phyloP scores from a whole-genome alignment of 2,888 invertebrate genomes.

The Andrena flavipes region DNA sequence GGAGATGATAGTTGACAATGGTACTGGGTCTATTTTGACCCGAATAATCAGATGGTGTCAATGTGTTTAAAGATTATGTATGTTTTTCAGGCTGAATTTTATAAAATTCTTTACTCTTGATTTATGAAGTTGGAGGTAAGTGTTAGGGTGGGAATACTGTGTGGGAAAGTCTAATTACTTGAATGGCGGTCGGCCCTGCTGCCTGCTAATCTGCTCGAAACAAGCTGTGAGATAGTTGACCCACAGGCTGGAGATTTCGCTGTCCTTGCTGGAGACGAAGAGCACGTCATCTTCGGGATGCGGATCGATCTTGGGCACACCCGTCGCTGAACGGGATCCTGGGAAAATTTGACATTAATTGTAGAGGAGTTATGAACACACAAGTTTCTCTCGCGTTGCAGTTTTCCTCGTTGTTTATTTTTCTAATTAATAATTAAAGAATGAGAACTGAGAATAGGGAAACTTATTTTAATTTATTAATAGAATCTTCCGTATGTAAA shows the following conservation, averaged over 20 bases:
- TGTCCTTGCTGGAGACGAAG: constrained; percentile 91
- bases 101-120: no score
- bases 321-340: constrained; percentile 75
- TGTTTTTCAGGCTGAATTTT: no score
- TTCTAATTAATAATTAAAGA: background rate
- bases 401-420: background rate
- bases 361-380: background rate
- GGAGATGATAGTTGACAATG: background rate
- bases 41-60: background rate
- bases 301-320: constrained; percentile 60
- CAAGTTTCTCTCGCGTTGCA: no score
- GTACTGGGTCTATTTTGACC: background rate
- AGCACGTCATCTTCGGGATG: constrained; percentile 92
- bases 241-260: constrained; percentile 92
- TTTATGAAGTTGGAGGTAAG: no score
- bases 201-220: constrained; percentile 94
- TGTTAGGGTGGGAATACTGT: no score
- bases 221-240: constrained; percentile 93
- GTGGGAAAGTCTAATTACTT: constrained; percentile 86
- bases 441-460: no score
- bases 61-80: background rate
- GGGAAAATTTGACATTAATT: constrained; percentile 25
- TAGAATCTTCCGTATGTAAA: no score
- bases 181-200: constrained; percentile 92
- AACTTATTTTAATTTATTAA: no score